Percentiles rank a stretch among this genome's conserved stretches.
phyloP scores from a whole-genome alignment of 2,797 vertebrate species.

The Strix occidentalis region DNA sequence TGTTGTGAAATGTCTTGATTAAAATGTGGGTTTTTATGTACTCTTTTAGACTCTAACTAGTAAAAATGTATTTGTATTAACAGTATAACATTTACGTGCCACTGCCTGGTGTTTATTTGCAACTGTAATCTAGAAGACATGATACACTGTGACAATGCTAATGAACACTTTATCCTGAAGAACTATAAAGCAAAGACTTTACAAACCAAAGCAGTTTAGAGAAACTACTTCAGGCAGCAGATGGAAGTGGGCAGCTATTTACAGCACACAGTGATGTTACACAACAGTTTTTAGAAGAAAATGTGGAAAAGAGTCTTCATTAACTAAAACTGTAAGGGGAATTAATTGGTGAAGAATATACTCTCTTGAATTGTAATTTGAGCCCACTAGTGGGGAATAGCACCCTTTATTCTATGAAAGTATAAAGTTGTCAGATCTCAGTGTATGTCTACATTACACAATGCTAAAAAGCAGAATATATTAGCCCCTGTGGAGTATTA shows the following conservation, averaged over 20 bases:
- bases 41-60: neutral
- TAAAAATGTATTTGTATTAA: neutral
- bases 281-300: conserved; percentile 28
- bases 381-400: too few species aligned
- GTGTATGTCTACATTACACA: neutral
- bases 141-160: neutral
- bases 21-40: too few species aligned
- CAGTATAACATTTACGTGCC: neutral
- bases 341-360: neutral
- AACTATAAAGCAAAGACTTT: neutral
- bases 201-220: neutral
- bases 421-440: too few species aligned
- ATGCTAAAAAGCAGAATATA: neutral
- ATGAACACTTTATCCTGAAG: neutral
- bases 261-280: neutral
- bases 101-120: neutral
- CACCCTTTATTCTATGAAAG: too few species aligned
- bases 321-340: neutral
- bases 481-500: neutral
- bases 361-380: too few species aligned
- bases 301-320: neutral
- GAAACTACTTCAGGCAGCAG: neutral
- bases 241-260: conserved; percentile 37
- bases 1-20: neutral
- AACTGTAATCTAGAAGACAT: neutral